These are phyloP conservation scores for Atlantisia rogersi DNA, from an alignment of 2,113 vertebrate species.

Conservation along the genomic window DNA sequence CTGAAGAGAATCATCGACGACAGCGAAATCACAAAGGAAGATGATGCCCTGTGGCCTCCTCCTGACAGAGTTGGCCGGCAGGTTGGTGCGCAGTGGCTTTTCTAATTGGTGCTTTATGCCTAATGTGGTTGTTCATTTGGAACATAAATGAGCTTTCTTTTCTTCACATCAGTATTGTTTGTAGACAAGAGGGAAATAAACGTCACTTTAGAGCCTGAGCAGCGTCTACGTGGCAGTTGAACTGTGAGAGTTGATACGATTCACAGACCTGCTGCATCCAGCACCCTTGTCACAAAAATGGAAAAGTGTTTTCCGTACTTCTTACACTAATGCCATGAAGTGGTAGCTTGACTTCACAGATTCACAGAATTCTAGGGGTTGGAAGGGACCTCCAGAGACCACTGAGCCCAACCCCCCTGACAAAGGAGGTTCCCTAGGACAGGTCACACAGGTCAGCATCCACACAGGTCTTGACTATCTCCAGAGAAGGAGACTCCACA, in stretches of 20 bases:
- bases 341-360: not conserved
- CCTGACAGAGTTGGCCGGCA: slow-evolving; percentile 96
- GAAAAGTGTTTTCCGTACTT: not conserved
- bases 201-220: not conserved
- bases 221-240: fast-evolving
- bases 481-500: too few relatives aligned
- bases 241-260: fast-evolving
- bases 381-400: too few relatives aligned
- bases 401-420: too few relatives aligned
- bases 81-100: slow-evolving; percentile 71
- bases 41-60: slow-evolving; percentile 96
- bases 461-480: too few relatives aligned
- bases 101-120: not conserved
- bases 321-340: not conserved
- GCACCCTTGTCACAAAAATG: not conserved
- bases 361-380: too few relatives aligned
- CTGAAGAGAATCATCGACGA: slow-evolving; percentile 98
- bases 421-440: too few relatives aligned
- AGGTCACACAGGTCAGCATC: too few relatives aligned
- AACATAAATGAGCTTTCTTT: not conserved
- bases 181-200: not conserved
- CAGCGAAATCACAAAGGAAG: slow-evolving; percentile 98
- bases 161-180: not conserved
- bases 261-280: not conserved
- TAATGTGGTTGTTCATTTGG: fast-evolving